phyloP scores from a whole-genome alignment of 1,140 invertebrate genomes.

The Brachionus sp. region DNA sequence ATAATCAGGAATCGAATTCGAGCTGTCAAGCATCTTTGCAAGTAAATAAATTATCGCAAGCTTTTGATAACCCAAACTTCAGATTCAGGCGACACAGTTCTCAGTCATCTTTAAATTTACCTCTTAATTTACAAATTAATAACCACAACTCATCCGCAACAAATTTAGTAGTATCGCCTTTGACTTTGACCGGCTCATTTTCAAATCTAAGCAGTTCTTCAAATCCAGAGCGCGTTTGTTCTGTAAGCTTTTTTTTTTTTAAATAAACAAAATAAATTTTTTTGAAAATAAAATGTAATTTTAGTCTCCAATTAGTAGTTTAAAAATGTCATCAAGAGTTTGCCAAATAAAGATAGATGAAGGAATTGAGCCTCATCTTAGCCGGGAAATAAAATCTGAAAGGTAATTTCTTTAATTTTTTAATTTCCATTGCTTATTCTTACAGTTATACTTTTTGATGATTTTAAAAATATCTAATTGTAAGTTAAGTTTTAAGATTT shows the following conservation, averaged over 20 bases:
- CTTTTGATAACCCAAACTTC: constrained; percentile 23
- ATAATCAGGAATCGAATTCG: neutral
- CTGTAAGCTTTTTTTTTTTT: neutral
- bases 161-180: constrained; percentile 8
- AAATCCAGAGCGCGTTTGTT: constrained; percentile 17
- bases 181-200: constrained; percentile 29
- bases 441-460: too few relatives aligned
- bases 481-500: too few relatives aligned
- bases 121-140: constrained; percentile 33
- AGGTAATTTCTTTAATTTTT: neutral
- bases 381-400: constrained; percentile 33
- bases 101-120: constrained; percentile 37
- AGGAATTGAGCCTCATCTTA: constrained; percentile 41
- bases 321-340: constrained; percentile 43
- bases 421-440: neutral
- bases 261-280: neutral
- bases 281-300: neutral
- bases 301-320: constrained; percentile 33
- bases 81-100: constrained; percentile 18
- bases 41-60: constrained; percentile 12
- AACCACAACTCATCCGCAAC: neutral
- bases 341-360: constrained; percentile 44
- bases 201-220: neutral
- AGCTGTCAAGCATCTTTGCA: neutral
- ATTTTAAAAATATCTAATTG: too few relatives aligned